Evolutionary conservation across 2,113 vertebrate species (phyloP), one percentile per base, ranked within the genome.

Genomic region (Tringa solitaria): DNA sequence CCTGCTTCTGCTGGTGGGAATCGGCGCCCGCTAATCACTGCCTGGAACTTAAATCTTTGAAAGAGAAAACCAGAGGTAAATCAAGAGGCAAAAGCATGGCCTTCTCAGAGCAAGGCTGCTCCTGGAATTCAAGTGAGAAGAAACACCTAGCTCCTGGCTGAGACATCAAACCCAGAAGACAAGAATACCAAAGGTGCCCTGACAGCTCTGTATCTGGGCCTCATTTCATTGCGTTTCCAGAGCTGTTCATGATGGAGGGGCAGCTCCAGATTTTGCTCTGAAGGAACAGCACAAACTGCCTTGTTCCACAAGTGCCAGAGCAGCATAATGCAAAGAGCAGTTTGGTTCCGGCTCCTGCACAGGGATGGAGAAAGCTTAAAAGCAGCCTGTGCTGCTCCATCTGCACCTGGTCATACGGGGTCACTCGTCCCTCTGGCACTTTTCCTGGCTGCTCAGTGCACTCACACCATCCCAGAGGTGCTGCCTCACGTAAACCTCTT

Each of bases 1-100:
- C 99, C 98, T 8, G 99, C 99, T 95, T 99, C 99, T 1, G 98
- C 99, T 3, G 98, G 96, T 19, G 99, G 99, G 96, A 99, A 99
- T 37, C 94, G 91, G 39, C 98, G 98, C 32, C 99, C 98, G 0
- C 98, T 98, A 27, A 99, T 98, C 98, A 99, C 98, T 3, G 99
- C 99, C 97, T 99, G 99, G 98, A 99, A 99, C 89, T 98, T 99
- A 95, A 99, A 99, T 86, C 99, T 99, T 96, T 15, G 70, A 37
- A 32, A 95, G 64, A 95, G 81, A 68, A 79, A 56, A 86, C 18
- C 64, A 93, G 53, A 14, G 26, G 45, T 32, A 56, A 82, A 41
- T 6, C 2, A 7, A 54, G 43, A 68, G 24, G 28, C 18, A 39
- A 16, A 69, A 48, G 24, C 1, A 8, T 4, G 17, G 9, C 33